These are phyloP conservation scores for Cochlearius cochlearius DNA, from an alignment of 2,113 vertebrate species.

Conservation along the genomic window DNA sequence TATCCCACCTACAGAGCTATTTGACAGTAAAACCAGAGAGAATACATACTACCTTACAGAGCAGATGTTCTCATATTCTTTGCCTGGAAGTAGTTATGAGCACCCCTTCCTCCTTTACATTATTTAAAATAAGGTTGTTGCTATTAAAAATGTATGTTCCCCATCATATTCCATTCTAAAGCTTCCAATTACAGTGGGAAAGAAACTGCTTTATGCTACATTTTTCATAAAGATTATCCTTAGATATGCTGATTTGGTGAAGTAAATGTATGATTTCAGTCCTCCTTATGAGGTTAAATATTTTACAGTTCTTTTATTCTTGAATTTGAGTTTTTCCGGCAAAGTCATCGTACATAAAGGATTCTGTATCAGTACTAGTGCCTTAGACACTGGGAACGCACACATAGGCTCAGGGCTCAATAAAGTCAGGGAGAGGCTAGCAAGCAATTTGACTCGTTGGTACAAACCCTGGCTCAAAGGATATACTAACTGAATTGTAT, in stretches of 20 bases:
- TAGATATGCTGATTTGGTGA: too few species aligned
- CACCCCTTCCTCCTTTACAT: accelerated
- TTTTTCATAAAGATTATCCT: too few species aligned
- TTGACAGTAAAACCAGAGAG: too few species aligned
- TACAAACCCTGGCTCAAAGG: not conserved
- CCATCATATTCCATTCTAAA: not conserved
- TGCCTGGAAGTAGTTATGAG: not conserved
- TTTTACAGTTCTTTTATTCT: not conserved
- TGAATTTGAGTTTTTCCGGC: not conserved
- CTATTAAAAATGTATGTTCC: not conserved
- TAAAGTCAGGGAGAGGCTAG: not conserved
- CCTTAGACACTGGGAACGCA: not conserved
- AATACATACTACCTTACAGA: too few species aligned
- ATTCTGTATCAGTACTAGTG: not conserved
- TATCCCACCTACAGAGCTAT: too few species aligned
- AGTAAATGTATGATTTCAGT: too few species aligned
- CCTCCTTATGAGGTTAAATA: too few species aligned
- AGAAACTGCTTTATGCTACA: accelerated
- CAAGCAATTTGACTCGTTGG: not conserved
- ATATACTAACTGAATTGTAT: not conserved
- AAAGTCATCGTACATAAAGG: not conserved
- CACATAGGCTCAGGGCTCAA: not conserved
- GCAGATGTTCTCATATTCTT: not conserved
- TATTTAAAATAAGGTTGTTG: not conserved
- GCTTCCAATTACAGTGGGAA: not conserved